Conservation (phyloP, 2,888 invertebrate genomes). For the Ormyrus nitidulus region DNA sequence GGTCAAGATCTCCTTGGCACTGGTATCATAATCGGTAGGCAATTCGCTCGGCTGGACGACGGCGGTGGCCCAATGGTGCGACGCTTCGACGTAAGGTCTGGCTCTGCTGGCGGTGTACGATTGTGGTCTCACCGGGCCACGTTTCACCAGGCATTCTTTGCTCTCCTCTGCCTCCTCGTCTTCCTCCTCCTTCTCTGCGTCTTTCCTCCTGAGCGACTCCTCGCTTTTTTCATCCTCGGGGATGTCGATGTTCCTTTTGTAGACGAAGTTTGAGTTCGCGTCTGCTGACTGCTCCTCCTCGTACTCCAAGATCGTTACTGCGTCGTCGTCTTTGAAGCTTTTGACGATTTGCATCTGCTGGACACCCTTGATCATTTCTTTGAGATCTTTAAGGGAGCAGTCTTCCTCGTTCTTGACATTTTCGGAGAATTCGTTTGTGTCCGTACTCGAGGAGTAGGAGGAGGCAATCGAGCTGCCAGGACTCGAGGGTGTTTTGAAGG, state of each 20-base stretch:
- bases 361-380: conserved; percentile 23
- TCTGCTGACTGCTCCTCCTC: neutral
- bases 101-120: conserved; percentile 19
- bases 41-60: conserved; percentile 6
- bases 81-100: conserved; percentile 43
- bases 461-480: conserved; percentile 8
- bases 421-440: neutral
- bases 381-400: neutral
- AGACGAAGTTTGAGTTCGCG: neutral
- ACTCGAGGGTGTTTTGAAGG: conserved; percentile 20
- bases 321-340: neutral
- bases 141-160: conserved; percentile 58
- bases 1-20: conserved; percentile 61
- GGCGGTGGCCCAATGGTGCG: conserved; percentile 3
- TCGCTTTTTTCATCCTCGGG: conserved; percentile 17
- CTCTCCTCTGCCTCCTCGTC: conserved; percentile 51
- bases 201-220: conserved; percentile 28
- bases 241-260: conserved; percentile 6
- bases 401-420: neutral
- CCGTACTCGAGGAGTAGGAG: conserved; percentile 41
- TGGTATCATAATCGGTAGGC: conserved; percentile 61
- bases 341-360: conserved; percentile 13
- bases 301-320: neutral
- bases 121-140: conserved; percentile 65
- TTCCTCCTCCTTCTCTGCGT: conserved; percentile 47